phyloP scores from a whole-genome alignment of 2,888 invertebrate species.

The Atrina japonica region DNA sequence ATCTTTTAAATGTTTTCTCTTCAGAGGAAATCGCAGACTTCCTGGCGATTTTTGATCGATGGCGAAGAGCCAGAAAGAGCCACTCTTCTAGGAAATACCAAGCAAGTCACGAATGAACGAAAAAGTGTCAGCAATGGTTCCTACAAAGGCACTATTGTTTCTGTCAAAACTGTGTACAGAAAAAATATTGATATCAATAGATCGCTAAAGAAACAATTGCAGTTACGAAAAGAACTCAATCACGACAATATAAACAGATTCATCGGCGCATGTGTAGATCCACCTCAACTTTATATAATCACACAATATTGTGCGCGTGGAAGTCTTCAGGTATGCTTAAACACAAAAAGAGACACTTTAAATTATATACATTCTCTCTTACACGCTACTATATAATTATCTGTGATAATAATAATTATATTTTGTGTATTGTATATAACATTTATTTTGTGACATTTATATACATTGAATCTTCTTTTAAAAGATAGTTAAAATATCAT shows the following conservation, averaged over 20 bases:
- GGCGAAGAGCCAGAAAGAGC: slow-evolving; percentile 41
- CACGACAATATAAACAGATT: slow-evolving; percentile 80
- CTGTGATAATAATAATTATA: too few relatives aligned
- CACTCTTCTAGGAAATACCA: slow-evolving; percentile 38
- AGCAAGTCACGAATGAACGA: slow-evolving; percentile 5
- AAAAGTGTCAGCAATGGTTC: slow-evolving; percentile 65
- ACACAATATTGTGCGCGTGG: slow-evolving; percentile 77
- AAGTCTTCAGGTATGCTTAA: slow-evolving; percentile 77
- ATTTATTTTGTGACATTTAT: too few relatives aligned
- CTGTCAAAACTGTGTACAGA: slow-evolving; percentile 87
- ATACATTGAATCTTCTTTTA: too few relatives aligned
- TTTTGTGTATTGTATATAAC: too few relatives aligned
- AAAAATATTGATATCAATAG: slow-evolving; percentile 75
- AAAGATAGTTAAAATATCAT: too few relatives aligned
- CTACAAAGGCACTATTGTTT: slow-evolving; percentile 83
- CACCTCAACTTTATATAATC: slow-evolving; percentile 75
- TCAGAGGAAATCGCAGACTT: slow-evolving; percentile 36
- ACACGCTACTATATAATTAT: too few relatives aligned
- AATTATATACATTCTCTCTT: too few relatives aligned
- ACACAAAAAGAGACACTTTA: too few relatives aligned
- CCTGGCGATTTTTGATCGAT: slow-evolving; percentile 32
- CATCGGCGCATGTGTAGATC: slow-evolving; percentile 78
- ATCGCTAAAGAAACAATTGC: slow-evolving; percentile 76
- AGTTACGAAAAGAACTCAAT: slow-evolving; percentile 76
- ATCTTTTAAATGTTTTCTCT: background rate